Evolutionary conservation across 2,888 invertebrate genomes (phyloP), one percentile per base, ranked within the genome.

Genomic region (Sphinx pinastri): DNA sequence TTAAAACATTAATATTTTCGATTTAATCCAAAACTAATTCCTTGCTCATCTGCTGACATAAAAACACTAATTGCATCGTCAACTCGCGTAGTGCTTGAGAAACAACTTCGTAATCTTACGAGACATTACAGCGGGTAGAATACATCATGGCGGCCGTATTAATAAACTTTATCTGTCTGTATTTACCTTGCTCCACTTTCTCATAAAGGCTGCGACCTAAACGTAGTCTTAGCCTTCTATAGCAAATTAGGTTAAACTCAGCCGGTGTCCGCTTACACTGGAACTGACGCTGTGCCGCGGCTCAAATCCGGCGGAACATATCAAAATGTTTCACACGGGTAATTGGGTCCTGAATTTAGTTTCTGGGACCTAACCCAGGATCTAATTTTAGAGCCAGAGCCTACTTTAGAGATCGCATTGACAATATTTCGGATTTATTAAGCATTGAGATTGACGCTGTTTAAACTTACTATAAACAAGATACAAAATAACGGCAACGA

Each of bases 191-290:
- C 77, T 72, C 83, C 72, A 83, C 72, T 81, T 84, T 74, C 73
- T 55, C 71, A 74, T 72, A 75, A 79, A 81, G 76, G 77, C 74
- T 72, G 57, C 60, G 75, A 78, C 77, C 79, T 76, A 78, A 78
- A 77, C 77, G 70, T 68, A 73, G 54, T 57, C 63, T 71, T 70
- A 70, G 79, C 79, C 79, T 84, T 84, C 79, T 79, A n/a, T 79
- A 78, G 79, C 78, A 83, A 89, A 90, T 89, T 88, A 84, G 90
- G 90, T 89, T 90, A 89, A 89, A 89, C 87, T 88, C 72, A 58
- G 67, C 71, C 52, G 72, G 73, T 68, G 67, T 73, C 77, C 77
- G 79, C 74, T 71, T n/a, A 16, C 54, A 73, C 59, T 71, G 73
- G 77, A 8, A 54, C 76, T 68, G 76, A 73, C 78, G 73, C 73